phyloP scores from a whole-genome alignment of 2,113 vertebrate species.

The Daubentonia madagascariensis region DNA sequence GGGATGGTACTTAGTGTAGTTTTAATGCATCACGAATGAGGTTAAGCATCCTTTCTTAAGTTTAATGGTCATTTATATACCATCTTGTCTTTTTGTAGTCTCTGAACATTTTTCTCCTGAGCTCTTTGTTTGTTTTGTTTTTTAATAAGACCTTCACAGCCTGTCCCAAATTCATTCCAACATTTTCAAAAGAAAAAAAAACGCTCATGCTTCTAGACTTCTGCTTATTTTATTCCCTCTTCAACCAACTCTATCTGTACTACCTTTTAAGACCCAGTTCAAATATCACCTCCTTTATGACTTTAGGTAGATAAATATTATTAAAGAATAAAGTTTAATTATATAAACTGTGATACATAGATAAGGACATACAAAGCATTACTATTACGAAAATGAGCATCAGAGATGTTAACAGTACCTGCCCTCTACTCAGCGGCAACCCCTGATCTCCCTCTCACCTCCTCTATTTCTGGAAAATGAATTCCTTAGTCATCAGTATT shows the following conservation, averaged over 20 bases:
- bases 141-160: neutral
- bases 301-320: neutral
- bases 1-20: neutral
- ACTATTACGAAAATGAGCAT: neutral
- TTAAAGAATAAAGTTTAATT: neutral
- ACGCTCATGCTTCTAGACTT: neutral
- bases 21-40: neutral
- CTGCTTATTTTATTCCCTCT: neutral
- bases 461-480: neutral
- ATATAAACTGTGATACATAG: neutral
- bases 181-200: neutral
- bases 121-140: neutral
- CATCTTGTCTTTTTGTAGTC: neutral
- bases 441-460: neutral
- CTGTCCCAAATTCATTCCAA: neutral
- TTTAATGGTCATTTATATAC: neutral
- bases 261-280: slow-evolving; percentile 5
- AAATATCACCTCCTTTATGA: neutral
- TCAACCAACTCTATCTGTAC: neutral
- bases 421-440: neutral
- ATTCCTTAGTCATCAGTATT: neutral
- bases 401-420: neutral
- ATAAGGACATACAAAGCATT: neutral
- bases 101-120: neutral
- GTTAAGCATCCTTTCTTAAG: neutral